Percentiles rank a stretch among this genome's conserved stretches.
Conservation (phyloP, 2,797 vertebrate species). For the Synanceia verrucosa region DNA sequence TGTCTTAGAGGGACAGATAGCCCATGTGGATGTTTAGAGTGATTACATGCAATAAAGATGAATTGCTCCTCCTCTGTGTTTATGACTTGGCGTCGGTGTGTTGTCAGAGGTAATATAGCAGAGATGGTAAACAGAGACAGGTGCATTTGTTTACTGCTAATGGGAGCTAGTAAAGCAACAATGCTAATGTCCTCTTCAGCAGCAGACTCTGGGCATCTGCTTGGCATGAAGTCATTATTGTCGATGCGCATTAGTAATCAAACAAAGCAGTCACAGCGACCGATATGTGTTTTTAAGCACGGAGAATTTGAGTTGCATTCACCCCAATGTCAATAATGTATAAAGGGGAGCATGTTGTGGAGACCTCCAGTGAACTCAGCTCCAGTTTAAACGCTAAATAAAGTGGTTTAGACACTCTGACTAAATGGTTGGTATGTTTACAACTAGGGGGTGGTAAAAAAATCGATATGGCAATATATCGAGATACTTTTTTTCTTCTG, state of each 20-base stretch:
- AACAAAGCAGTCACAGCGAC: constrained; percentile 43
- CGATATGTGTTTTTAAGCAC: constrained; percentile 29
- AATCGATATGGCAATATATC: too few species aligned
- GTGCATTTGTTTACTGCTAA: constrained; percentile 82
- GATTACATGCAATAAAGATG: constrained; percentile 81
- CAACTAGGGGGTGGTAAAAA: too few species aligned
- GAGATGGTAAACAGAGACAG: constrained; percentile 81
- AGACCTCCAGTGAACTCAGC: background rate
- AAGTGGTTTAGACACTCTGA: background rate
- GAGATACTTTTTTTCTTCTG: too few species aligned
- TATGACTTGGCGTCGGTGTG: constrained; percentile 76
- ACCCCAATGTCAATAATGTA: background rate
- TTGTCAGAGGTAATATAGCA: constrained; percentile 81
- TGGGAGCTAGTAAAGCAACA: constrained; percentile 79
- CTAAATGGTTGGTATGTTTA: background rate
- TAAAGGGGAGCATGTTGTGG: background rate
- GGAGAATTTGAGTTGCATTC: constrained; percentile 20
- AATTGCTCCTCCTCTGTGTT: constrained; percentile 78
- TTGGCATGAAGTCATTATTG: constrained; percentile 64
- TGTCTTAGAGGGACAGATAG: constrained; percentile 54
- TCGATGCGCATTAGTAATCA: constrained; percentile 59
- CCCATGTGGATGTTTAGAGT: constrained; percentile 72
- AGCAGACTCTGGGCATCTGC: constrained; percentile 75
- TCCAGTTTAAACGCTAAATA: background rate
- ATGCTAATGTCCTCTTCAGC: constrained; percentile 78